These are phyloP conservation scores for Spea multiplicata DNA, from an alignment of 2,113 vertebrate genomes.

Conservation along the genomic window DNA sequence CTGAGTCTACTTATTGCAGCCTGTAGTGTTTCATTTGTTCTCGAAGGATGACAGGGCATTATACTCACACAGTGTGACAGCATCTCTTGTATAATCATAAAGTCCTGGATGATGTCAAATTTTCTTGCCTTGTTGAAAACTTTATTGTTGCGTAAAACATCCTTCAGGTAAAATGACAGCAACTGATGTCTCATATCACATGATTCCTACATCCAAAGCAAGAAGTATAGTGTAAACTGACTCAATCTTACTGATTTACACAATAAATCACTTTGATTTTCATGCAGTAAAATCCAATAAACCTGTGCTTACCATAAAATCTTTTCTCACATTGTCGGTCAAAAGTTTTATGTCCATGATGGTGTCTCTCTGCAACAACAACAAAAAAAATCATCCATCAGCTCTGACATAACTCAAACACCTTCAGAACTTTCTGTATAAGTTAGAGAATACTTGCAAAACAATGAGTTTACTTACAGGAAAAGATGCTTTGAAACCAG, in stretches of 20 bases:
- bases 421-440: conserved; percentile 21
- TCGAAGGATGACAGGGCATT: not conserved
- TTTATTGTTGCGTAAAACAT: conserved; percentile 59
- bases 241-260: too few relatives aligned
- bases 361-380: conserved; percentile 62
- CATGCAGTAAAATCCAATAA: not conserved
- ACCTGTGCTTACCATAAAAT: conserved; percentile 64
- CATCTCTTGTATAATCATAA: conserved; percentile 56
- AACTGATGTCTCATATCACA: conserved; percentile 63
- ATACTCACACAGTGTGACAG: conserved; percentile 67
- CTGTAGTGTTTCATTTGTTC: conserved; percentile 21
- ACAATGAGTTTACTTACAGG: conserved; percentile 29
- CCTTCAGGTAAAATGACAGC: conserved; percentile 66
- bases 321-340: conserved; percentile 61
- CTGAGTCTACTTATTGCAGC: not conserved
- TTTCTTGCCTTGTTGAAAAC: conserved; percentile 38
- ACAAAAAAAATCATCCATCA: conserved; percentile 3
- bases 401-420: not conserved
- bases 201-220: conserved; percentile 58
- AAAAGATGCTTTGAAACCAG: conserved; percentile 13
- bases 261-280: too few relatives aligned
- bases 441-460: not conserved
- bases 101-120: conserved; percentile 55
- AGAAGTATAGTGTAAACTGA: not conserved
- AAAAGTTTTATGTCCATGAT: conserved; percentile 61